phyloP scores from a whole-genome alignment of 64 coral and sea anemone genomes.

The Montipora sp. region DNA sequence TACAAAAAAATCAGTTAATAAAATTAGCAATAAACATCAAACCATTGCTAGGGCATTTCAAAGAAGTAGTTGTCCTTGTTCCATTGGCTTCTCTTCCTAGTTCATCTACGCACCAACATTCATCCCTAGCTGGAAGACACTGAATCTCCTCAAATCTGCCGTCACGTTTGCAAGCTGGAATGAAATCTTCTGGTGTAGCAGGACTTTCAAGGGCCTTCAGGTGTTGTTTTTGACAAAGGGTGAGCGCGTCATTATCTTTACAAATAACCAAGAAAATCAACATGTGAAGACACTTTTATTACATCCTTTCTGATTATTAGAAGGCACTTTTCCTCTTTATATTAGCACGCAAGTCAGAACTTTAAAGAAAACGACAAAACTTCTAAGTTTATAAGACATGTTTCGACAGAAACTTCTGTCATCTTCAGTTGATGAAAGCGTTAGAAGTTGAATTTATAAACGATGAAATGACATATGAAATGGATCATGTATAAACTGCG shows the following conservation, averaged over 20 bases:
- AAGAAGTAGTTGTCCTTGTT: constrained; percentile 54
- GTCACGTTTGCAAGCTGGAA: constrained; percentile 67
- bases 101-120: constrained; percentile 89
- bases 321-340: no score
- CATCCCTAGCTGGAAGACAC: constrained; percentile 30
- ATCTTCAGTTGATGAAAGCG: no score
- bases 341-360: no score
- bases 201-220: neutral
- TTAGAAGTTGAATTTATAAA: no score
- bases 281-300: neutral
- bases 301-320: neutral
- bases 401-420: no score
- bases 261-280: neutral
- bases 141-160: constrained; percentile 88
- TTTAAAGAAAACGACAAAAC: no score
- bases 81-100: constrained; percentile 53
- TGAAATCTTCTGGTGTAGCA: neutral
- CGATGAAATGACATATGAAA: no score
- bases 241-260: constrained; percentile 17
- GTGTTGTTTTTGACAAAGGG: constrained; percentile 34
- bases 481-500: no score
- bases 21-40: neutral
- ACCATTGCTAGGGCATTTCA: constrained; percentile 77
- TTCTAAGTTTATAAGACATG: no score
- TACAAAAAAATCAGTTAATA: no score